Conservation (phyloP, 2,888 invertebrate genomes). For the Microdon myrmicae region DNA sequence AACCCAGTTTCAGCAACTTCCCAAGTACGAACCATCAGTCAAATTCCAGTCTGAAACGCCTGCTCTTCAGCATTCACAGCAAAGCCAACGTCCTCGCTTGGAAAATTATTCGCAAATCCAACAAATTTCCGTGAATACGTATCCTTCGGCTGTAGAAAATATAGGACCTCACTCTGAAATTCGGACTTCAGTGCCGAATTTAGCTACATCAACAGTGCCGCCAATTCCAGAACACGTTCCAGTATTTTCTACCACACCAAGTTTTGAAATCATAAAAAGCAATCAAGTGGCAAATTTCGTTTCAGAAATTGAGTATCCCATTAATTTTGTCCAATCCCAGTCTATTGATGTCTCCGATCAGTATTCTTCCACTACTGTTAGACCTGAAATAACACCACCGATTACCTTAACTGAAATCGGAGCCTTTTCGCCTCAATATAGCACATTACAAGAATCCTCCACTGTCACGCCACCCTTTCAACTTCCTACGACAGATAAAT, state of each 20-base stretch:
- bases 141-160: constrained; percentile 53
- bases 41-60: constrained; percentile 27
- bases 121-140: constrained; percentile 29
- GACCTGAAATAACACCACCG: constrained; percentile 16
- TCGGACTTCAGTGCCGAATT: constrained; percentile 49
- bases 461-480: constrained; percentile 9
- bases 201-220: constrained; percentile 37
- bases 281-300: constrained; percentile 76
- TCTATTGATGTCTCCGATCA: constrained; percentile 65
- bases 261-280: constrained; percentile 69
- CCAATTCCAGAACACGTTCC: constrained; percentile 19
- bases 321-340: constrained; percentile 73
- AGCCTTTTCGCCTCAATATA: constrained; percentile 23
- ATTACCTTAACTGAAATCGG: constrained; percentile 39
- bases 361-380: constrained; percentile 10
- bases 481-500: constrained; percentile 60
- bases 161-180: constrained; percentile 61
- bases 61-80: constrained; percentile 56
- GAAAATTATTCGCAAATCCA: constrained; percentile 15
- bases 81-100: constrained; percentile 8
- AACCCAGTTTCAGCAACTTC: constrained; percentile 61
- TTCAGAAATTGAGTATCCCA: constrained; percentile 78
- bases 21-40: constrained; percentile 41
- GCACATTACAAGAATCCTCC: constrained; percentile 1
- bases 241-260: constrained; percentile 29